Percentiles rank a stretch among this genome's conserved stretches.
These are phyloP conservation scores for Poeciliopsis turrubarensis DNA, from an alignment of 2,113 vertebrate species.

Conservation along the genomic window DNA sequence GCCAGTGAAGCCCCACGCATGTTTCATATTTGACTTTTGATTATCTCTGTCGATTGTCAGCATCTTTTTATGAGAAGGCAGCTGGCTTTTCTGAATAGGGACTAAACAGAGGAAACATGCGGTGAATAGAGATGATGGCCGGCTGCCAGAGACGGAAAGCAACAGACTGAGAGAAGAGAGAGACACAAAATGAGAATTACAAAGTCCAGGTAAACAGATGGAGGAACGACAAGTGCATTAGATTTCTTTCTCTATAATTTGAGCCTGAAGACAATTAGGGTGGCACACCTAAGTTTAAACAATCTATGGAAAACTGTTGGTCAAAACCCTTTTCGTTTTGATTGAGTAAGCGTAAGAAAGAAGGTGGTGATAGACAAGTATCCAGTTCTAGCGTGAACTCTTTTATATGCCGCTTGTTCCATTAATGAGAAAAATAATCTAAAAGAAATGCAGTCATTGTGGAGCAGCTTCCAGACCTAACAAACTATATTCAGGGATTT, in stretches of 20 bases:
- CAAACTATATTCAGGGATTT: no score
- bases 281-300: background rate
- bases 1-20: conserved; percentile 2
- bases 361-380: background rate
- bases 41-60: conserved; percentile 31
- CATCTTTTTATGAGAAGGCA: conserved; percentile 12
- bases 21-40: conserved; percentile 39
- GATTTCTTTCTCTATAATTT: background rate
- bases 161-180: conserved; percentile 18
- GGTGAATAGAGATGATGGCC: conserved; percentile 27
- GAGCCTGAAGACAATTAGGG: background rate
- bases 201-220: conserved; percentile 44
- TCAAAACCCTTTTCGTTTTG: background rate
- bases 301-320: no score
- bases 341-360: background rate
- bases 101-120: conserved; percentile 5
- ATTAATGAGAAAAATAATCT: no score
- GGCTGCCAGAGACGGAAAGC: conserved; percentile 27
- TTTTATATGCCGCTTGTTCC: no score
- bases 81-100: conserved; percentile 29
- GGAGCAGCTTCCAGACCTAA: no score
- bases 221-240: background rate
- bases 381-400: background rate
- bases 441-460: no score
- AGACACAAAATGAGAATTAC: conserved; percentile 11